Conservation (phyloP, 2,113 vertebrate species). For the Mastomys natalensis region DNA sequence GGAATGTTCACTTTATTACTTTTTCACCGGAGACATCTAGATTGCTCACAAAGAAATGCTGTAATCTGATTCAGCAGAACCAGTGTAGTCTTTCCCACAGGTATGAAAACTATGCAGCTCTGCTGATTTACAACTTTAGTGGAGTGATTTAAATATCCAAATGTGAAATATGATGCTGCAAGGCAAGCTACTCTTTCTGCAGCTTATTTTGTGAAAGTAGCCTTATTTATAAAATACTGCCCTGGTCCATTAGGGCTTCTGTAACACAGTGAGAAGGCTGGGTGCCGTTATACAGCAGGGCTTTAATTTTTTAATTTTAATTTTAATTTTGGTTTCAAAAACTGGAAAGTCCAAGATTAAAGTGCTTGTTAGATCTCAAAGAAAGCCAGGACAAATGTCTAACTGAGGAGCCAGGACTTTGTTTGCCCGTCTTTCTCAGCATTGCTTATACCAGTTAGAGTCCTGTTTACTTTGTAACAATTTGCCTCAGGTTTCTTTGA, state of each 20-base stretch:
- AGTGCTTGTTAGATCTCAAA: not conserved
- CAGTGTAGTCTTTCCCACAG: constrained; percentile 40
- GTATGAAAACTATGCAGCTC: constrained; percentile 16
- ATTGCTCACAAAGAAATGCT: constrained; percentile 35
- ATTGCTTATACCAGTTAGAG: not conserved
- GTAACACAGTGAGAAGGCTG: not conserved
- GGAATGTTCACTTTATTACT: constrained; percentile 57
- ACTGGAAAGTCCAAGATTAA: not conserved
- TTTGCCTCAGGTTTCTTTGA: not conserved
- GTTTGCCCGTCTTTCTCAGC: not conserved
- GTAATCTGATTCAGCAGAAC: constrained; percentile 69
- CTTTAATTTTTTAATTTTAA: not conserved
- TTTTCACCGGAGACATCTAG: constrained; percentile 25
- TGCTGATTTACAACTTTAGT: constrained; percentile 40
- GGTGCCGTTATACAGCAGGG: not conserved
- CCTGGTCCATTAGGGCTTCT: not conserved
- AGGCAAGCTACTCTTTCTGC: constrained; percentile 13
- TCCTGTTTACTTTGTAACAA: not conserved
- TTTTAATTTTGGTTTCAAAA: not conserved
- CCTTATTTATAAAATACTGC: not conserved
- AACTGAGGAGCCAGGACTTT: not conserved
- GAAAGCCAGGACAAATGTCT: not conserved
- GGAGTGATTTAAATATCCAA: constrained; percentile 28
- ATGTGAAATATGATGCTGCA: constrained; percentile 27
- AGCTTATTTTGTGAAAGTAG: constrained; percentile 41